A percentile compares a stretch with the other conserved stretches of the same genome.
These are phyloP conservation scores for Gryon sp. DNA, from an alignment of 1,140 invertebrate genomes.

Conservation along the genomic window DNA sequence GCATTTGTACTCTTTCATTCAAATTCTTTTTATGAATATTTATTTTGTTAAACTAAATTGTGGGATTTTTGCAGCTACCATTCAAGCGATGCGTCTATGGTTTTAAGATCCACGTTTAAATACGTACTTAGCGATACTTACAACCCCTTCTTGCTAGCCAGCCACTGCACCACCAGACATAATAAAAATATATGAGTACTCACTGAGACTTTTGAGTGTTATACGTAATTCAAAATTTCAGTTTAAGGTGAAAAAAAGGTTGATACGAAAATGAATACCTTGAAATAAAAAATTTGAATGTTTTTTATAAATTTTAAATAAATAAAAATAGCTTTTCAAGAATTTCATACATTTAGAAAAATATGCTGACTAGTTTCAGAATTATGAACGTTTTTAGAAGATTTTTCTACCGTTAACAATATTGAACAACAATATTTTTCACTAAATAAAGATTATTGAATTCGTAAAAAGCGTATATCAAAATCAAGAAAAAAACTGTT, in stretches of 20 bases:
- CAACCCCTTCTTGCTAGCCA: constrained; percentile 73
- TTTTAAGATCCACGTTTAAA: constrained; percentile 70
- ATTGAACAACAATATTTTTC: too few species aligned
- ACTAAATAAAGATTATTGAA: too few species aligned
- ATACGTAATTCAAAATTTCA: neutral
- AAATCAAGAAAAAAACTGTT: too few species aligned
- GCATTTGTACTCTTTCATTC: constrained; percentile 1
- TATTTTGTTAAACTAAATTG: neutral
- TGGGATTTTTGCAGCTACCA: neutral
- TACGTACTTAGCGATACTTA: constrained; percentile 74
- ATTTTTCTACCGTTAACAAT: too few species aligned
- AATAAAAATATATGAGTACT: constrained; percentile 57
- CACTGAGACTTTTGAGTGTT: constrained; percentile 33
- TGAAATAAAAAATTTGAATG: too few species aligned
- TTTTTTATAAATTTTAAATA: too few species aligned
- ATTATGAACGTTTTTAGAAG: too few species aligned
- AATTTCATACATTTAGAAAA: too few species aligned
- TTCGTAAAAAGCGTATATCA: too few species aligned
- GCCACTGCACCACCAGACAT: constrained; percentile 75
- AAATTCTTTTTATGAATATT: too few species aligned
- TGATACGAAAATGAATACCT: neutral
- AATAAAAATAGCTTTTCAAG: too few species aligned
- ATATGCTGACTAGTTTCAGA: too few species aligned
- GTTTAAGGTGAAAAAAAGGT: neutral
- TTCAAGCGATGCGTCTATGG: constrained; percentile 60